Evolutionary conservation across 2,888 invertebrate species (phyloP).

Genomic region (Apotomis betuletana): DNA sequence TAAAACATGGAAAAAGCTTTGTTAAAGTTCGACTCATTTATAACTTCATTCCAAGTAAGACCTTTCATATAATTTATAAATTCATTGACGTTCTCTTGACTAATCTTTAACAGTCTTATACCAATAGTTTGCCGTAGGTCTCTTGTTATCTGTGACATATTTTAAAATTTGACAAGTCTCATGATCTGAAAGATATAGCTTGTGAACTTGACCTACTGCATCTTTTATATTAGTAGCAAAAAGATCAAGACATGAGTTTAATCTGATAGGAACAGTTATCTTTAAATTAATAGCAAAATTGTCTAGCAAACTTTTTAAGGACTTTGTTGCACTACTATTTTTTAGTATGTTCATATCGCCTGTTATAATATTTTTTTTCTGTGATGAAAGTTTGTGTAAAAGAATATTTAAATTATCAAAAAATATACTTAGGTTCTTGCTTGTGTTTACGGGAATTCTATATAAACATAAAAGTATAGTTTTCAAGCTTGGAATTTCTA

Average conservation of each 20-base stretch:
- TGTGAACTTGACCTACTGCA: conserved; percentile 11
- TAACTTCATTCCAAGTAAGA: conserved; percentile 1
- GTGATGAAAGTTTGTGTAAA: neutral
- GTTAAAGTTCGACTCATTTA: conserved; percentile 3
- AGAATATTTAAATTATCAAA: conserved; percentile 3
- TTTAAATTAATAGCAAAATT: neutral
- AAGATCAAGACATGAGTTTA: conserved; percentile 29
- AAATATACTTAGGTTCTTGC: conserved; percentile 13
- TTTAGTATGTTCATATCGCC: neutral
- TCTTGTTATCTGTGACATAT: too few relatives aligned
- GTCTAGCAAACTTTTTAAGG: too few relatives aligned
- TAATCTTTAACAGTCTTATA: too few relatives aligned
- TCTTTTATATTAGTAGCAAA: conserved; percentile 28
- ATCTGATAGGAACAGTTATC: conserved; percentile 26
- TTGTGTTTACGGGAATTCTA: conserved; percentile 11
- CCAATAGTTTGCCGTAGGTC: too few relatives aligned
- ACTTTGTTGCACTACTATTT: too few relatives aligned
- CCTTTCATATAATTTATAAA: neutral
- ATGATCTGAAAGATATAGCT: conserved; percentile 25
- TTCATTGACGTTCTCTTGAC: neutral
- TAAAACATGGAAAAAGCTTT: conserved; percentile 11
- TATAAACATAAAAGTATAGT: neutral
- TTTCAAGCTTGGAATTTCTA: conserved; percentile 23
- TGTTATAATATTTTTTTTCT: conserved; percentile 26
- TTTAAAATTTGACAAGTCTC: conserved; percentile 25